Evolutionary conservation across 2,888 invertebrate genomes (phyloP).

Genomic region (Cenopis cana): DNA sequence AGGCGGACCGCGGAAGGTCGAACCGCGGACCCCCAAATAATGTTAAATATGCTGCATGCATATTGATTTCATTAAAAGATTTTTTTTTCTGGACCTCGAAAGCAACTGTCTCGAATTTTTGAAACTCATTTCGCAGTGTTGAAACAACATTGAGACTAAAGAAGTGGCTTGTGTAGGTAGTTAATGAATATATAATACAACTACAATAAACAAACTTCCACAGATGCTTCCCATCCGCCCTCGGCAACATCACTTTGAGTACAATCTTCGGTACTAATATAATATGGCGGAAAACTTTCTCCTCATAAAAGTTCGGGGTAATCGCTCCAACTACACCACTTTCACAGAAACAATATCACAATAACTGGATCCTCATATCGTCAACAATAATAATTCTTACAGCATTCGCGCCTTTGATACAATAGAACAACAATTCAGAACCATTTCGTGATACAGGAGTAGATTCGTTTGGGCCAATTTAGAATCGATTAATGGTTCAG

Average conservation of each 20-base stretch:
- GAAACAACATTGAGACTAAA: no score
- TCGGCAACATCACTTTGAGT: constrained; percentile 12
- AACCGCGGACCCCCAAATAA: no score
- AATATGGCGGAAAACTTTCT: constrained; percentile 17
- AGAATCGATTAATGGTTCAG: background rate
- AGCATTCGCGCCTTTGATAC: background rate
- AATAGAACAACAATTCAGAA: background rate
- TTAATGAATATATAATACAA: constrained; percentile 4
- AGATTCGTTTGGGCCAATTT: background rate
- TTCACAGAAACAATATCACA: constrained; percentile 11
- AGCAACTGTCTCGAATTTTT: no score
- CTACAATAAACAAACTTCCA: constrained; percentile 16
- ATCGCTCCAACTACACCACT: constrained; percentile 7
- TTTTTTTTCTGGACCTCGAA: no score
- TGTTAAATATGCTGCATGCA: no score
- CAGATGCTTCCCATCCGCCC: constrained; percentile 4
- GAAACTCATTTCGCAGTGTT: no score
- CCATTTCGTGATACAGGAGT: background rate
- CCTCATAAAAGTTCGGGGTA: background rate
- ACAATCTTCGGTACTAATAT: constrained; percentile 27
- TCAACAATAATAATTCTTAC: background rate
- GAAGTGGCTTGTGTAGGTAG: no score
- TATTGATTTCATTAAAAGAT: no score
- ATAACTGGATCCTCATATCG: background rate
- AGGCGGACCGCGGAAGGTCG: no score